phyloP scores from a whole-genome alignment of 2,797 vertebrate genomes.

The Florisuga fusca region DNA sequence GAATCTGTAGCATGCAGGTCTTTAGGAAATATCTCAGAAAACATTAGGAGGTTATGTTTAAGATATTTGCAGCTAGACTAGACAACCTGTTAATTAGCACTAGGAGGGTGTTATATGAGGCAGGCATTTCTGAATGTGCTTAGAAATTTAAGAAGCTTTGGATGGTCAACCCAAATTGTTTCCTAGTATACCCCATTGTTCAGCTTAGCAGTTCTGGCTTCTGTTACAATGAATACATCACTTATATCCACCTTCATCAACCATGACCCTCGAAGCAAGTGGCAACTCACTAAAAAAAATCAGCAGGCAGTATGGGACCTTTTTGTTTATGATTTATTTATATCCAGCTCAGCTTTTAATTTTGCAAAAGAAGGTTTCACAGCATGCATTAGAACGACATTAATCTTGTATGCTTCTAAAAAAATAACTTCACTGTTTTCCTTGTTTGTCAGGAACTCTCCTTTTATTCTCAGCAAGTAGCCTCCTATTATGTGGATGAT shows the following conservation, averaged over 20 bases:
- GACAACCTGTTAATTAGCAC: neutral
- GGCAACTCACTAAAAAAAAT: neutral
- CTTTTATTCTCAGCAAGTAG: conserved; percentile 16
- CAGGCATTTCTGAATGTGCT: neutral
- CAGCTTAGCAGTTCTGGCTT: neutral
- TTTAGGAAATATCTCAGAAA: neutral
- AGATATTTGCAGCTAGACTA: neutral
- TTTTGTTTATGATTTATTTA: neutral
- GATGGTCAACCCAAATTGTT: neutral
- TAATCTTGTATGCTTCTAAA: neutral
- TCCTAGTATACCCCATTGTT: neutral
- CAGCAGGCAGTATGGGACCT: neutral
- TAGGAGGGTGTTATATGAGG: neutral
- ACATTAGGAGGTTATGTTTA: neutral
- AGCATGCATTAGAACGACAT: neutral
- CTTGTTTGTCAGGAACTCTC: neutral
- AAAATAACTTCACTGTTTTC: neutral
- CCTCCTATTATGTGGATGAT: neutral
- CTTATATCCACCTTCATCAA: neutral
- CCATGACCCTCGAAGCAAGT: neutral
- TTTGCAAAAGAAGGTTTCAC: neutral
- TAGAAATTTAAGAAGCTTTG: neutral
- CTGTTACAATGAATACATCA: neutral
- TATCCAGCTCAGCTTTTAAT: neutral
- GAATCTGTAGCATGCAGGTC: neutral